Evolutionary conservation across 2,113 vertebrate species (phyloP), one percentile per base, ranked within the genome.

Genomic region (Siniperca knerii): DNA sequence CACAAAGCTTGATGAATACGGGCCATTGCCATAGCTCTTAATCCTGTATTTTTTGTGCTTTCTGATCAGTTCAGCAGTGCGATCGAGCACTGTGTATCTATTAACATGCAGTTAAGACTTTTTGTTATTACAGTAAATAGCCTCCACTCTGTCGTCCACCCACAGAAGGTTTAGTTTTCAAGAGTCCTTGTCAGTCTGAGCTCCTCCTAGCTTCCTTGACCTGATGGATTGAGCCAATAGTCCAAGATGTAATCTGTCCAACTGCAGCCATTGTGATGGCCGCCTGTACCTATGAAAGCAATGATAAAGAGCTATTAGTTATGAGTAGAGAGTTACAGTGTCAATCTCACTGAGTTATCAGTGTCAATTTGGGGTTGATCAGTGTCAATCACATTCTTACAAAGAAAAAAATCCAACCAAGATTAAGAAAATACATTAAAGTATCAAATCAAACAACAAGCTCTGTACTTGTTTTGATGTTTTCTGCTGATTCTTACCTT

Each of bases 191-290:
- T 52, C 69, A 40, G 73, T 71, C 25, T 75, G 29, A 15, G 93
- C 37, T 71, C 96, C 96, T 46, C 92, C 91, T 52, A 96, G 95
- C 92, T 95, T 95, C 71, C 96, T 92, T 35, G 95, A 94, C 67
- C 95, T 96, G 35, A 99, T 92, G 0, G 96, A 97, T 73, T 97
- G 97, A 13, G 96, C 96, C 91, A 99, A 88, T 16, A 96, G 92
- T 81, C 98, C 97, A 77, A 99, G 95, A 57, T 97, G 90, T 0
- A 97, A 97, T 89, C 94, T 96, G 93, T 98, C 96, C 93, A 99
- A 90, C 81, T 96, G 96, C 64, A 99, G 95, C 98, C 98, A 99
- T 69, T 97, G 95, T 0, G 98, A 99, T 0, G 98, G 98, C 48
- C 97, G 89, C 88, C 96, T 98, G 90, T 11, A 70, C 46, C 87